phyloP scores from a whole-genome alignment of 2,797 vertebrate genomes.

The Iguana delicatissima region DNA sequence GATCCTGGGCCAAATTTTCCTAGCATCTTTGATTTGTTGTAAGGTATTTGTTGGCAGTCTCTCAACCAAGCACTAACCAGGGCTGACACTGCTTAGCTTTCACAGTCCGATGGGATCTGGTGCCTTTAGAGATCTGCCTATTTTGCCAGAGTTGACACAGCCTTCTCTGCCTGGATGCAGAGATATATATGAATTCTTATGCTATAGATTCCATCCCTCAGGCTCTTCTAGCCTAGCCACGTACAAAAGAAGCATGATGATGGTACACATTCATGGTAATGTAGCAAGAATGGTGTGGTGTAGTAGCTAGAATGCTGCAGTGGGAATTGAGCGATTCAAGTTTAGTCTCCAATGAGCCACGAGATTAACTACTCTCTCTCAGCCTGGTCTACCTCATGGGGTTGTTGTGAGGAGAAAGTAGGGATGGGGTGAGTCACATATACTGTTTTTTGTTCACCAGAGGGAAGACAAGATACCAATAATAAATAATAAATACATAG shows the following conservation, averaged over 20 bases:
- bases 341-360: neutral
- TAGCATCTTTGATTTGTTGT: too few species aligned
- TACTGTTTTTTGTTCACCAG: neutral
- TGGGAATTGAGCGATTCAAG: neutral
- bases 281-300: neutral
- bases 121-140: too few species aligned
- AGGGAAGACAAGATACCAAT: neutral
- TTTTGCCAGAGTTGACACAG: too few species aligned
- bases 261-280: neutral
- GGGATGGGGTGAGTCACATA: neutral
- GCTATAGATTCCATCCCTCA: neutral
- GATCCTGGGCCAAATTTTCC: too few species aligned
- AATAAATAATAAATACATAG: neutral
- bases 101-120: too few species aligned
- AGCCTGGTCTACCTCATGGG: neutral
- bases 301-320: neutral
- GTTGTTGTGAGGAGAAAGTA: neutral
- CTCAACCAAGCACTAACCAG: too few species aligned
- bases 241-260: neutral
- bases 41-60: too few species aligned
- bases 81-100: too few species aligned
- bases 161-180: neutral
- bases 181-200: neutral
- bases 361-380: neutral
- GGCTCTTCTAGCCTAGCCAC: neutral